Percentiles rank a stretch among this genome's conserved stretches.
phyloP scores from a whole-genome alignment of 64 coral and sea anemone species.

The Orbicella faveolata region DNA sequence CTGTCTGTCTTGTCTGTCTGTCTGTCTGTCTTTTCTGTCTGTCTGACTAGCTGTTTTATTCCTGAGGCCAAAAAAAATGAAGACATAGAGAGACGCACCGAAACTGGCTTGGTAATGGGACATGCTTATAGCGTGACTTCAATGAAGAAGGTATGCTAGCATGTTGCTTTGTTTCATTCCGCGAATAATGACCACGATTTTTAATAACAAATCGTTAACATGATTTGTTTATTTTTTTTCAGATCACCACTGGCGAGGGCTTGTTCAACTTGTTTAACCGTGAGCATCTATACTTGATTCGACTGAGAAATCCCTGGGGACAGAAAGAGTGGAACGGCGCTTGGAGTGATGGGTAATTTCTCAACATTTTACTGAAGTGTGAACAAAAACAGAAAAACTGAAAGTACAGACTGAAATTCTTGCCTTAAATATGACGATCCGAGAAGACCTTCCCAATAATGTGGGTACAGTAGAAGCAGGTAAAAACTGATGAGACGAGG shows the following conservation, averaged over 20 bases:
- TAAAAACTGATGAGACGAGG: background rate
- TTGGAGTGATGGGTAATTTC: conserved; percentile 87
- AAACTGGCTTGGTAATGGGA: conserved; percentile 68
- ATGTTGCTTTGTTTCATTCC: background rate
- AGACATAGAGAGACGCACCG: conserved; percentile 76
- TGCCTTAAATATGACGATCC: too few relatives aligned
- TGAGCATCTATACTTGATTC: conserved; percentile 80
- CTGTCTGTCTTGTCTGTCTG: background rate
- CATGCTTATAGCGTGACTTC: conserved; percentile 71
- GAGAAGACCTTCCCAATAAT: too few relatives aligned
- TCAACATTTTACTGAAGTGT: too few relatives aligned
- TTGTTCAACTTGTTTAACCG: conserved; percentile 82
- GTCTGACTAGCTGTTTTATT: background rate
- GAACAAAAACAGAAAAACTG: too few relatives aligned
- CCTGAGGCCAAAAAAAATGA: conserved; percentile 58
- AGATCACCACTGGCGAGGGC: conserved; percentile 79
- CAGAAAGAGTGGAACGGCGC: conserved; percentile 89
- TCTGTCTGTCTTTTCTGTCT: background rate
- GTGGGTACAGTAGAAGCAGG: too few relatives aligned
- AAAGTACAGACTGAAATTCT: too few relatives aligned
- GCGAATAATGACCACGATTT: background rate
- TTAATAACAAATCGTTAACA: background rate
- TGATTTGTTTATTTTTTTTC: background rate
- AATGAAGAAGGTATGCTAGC: conserved; percentile 54
- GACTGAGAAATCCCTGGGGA: conserved; percentile 87